These are phyloP conservation scores for Eriocheir sinensis DNA, from an alignment of 1,140 invertebrate species.

Conservation along the genomic window DNA sequence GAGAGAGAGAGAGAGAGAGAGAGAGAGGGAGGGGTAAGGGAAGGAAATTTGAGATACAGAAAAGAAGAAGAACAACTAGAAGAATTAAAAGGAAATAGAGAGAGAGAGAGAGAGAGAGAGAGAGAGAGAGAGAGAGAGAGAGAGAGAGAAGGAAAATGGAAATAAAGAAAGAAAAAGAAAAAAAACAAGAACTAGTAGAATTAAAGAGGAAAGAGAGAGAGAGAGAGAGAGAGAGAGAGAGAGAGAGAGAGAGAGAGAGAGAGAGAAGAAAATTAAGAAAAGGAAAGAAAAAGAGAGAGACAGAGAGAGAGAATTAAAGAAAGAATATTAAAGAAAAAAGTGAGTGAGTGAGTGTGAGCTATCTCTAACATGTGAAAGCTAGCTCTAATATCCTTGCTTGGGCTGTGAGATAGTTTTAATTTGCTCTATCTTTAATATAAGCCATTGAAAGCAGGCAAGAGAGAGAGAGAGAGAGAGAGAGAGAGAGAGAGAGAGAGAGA, in stretches of 20 bases:
- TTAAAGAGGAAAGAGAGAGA: neutral
- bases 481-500: conserved; percentile 10
- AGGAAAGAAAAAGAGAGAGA: neutral
- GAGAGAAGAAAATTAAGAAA: neutral
- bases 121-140: neutral
- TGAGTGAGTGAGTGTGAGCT: too few relatives aligned
- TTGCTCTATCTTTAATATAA: too few relatives aligned
- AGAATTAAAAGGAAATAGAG: neutral
- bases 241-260: neutral
- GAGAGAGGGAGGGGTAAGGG: conserved; percentile 7
- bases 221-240: neutral
- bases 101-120: neutral
- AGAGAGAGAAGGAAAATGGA: neutral
- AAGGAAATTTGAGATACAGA: too few relatives aligned
- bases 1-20: conserved; percentile 22
- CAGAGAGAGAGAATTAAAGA: neutral
- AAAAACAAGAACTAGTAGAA: neutral
- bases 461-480: conserved; percentile 28
- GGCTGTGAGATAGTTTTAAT: too few relatives aligned
- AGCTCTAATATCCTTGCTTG: neutral
- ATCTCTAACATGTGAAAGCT: neutral
- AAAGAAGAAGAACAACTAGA: neutral
- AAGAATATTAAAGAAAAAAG: too few relatives aligned
- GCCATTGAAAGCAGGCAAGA: too few relatives aligned
- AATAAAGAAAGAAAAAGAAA: neutral